These are phyloP conservation scores for Smithornis capensis DNA, from an alignment of 2,113 vertebrate genomes.

Conservation along the genomic window DNA sequence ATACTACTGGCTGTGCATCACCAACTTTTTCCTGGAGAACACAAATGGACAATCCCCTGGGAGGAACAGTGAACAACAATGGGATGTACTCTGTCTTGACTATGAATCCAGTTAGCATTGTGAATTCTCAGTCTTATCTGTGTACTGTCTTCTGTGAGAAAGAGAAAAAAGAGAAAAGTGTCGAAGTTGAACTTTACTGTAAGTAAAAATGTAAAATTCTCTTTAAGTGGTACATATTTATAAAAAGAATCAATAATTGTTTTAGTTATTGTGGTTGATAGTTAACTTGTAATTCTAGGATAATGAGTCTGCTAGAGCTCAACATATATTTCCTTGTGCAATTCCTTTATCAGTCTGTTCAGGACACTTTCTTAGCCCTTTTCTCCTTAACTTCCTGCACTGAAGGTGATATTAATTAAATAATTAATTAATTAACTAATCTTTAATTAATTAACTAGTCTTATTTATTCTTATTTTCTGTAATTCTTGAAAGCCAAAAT, in stretches of 20 bases:
- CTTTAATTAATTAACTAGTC: too few relatives aligned
- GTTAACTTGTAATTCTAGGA: not conserved
- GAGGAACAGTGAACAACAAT: not conserved
- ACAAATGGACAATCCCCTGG: slow-evolving; percentile 62
- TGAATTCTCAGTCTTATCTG: slow-evolving; percentile 63
- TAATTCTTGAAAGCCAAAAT: not conserved
- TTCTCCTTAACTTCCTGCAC: not conserved
- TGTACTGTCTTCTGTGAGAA: slow-evolving; percentile 62
- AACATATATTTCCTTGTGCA: not conserved
- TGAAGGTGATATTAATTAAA: not conserved
- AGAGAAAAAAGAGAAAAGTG: slow-evolving; percentile 39
- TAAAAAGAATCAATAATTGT: not conserved
- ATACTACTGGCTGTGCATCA: slow-evolving; percentile 57
- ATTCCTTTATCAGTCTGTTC: not conserved
- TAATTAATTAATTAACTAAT: too few relatives aligned
- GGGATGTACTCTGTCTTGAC: slow-evolving; percentile 56
- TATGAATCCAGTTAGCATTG: slow-evolving; percentile 54
- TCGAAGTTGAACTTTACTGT: slow-evolving; percentile 74
- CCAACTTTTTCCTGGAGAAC: slow-evolving; percentile 75
- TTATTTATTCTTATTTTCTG: not conserved
- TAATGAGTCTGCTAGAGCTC: not conserved
- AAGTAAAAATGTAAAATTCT: slow-evolving; percentile 54
- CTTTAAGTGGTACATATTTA: not conserved
- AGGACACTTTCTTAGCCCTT: not conserved
- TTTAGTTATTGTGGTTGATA: not conserved